Base-by-base conservation (phyloP, 1,140 invertebrate genomes). In the Drosophila serrata region DNA sequence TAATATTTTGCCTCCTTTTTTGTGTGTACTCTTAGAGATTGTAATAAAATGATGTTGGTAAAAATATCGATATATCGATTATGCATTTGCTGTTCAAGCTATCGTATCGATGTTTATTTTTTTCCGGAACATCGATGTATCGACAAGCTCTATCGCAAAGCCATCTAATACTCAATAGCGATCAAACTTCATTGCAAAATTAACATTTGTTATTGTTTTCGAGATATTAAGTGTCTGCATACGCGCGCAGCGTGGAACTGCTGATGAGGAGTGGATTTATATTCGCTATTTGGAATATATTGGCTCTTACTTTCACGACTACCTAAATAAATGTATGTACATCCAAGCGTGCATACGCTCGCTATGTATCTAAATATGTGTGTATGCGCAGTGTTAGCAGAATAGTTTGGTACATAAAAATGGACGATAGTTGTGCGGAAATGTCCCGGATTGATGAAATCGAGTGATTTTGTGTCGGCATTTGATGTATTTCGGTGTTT, bases 121-220 rank as follows among this genome's bases (percentile, higher is more conserved):
- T n/a, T n/a, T n/a, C n/a, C n/a, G n/a, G n/a, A n/a, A n/a, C n/a
- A n/a, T n/a, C n/a, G n/a, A n/a, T n/a, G n/a, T n/a, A n/a, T n/a
- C n/a, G n/a, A n/a, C n/a, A n/a, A n/a, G n/a, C n/a, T n/a, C n/a
- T n/a, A n/a, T n/a, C n/a, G n/a, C n/a, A n/a, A n/a, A n/a, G n/a
- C n/a, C n/a, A 70, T 15, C 37, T n/a, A 72, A 72, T 72, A 73
- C 69, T 73, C 67, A 46, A 53, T 48, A 48, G 67, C 43, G 64
- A 72, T 72, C 65, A 59, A 72, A 73, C 67, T 72, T 72, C n/a
- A 73, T 73, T 73, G 68, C 65, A 73, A 73, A 73, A 72, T 72
- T 72, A 49, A 49, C 46, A 72, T 35, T 73, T 73, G 69, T 49
- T 73, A 59, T 73, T 72, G 69, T 73, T 73, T 46, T 4, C 53